Base-by-base conservation (phyloP, 2,888 invertebrate genomes). In the Alcis repandata region DNA sequence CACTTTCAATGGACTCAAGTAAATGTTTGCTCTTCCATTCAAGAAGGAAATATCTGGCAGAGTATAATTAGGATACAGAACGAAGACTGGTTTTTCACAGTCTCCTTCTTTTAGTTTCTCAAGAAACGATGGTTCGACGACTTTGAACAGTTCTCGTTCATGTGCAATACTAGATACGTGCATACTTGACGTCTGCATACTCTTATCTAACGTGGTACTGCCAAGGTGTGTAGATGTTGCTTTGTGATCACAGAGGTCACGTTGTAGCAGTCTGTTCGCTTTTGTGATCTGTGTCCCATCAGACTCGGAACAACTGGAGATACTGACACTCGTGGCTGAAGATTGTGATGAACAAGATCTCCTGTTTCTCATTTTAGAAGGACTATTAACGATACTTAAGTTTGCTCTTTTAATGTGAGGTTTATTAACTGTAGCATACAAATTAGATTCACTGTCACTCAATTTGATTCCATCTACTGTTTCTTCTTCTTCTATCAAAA, bases 11-110 rank as follows among this genome's bases (percentile, higher is more conserved):
- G 97, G 97, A 81, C 96, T 95, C 63, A 97, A 92, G 68, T 96
- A 95, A 66, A 98, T 95, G 74, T 97, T 96, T 65, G 91, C 89
- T 70, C 90, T 86, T 43, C 93, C 93, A 69, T 92, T 91, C 61
- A 98, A 94, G 87, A 98, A 98, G 76, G 97, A 97, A 76, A 98
- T 94, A 90, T 98, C 97, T 19, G 98, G 98, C 68, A 98, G 89
- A 8, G 98, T 96, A 81, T 98, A 98, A 87, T 97, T 98, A 32
- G 98, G 98, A 89, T 98, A 98, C 71, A 98, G 95, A 46, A 98
- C 96, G 86, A 97, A 98, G 1, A 98, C 97, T 3, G 98, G 97
- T 79, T 96, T 97, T 78, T 95, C 87, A 82, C 94, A 94, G 72
- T 94, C 95, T 8, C 94, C 95, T 83, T 95, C 89, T 81, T 95